Evolutionary conservation across 2,797 vertebrate genomes (phyloP), one percentile per base, ranked within the genome.

Genomic region (Fratercula arctica): DNA sequence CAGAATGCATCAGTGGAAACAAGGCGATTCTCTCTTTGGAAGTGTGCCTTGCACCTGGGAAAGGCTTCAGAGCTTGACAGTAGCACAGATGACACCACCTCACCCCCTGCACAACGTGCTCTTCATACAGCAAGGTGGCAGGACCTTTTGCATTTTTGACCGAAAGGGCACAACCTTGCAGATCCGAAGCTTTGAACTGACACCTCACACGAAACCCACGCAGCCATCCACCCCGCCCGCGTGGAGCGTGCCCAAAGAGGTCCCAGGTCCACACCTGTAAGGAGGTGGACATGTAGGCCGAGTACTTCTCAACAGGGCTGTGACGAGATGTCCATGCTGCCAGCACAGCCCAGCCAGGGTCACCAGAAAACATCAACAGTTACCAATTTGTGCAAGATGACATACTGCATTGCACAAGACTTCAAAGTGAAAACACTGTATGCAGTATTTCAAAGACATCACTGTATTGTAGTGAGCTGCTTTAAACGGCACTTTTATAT

Each of bases 261-360:
- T 43, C 53, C 26, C 13, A 31, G 26, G 33, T 43, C n/a, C 31
- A 4, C 1, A 4, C 19, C 43, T 28, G 16, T 17, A 29, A 56
- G 74, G 26, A 70, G 19, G 20, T 20, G 35, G 16, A 39, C 16
- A 11, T 14, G 26, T 37, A 46, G 0, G 1, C 9, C 7, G 16
- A 53, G 50, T 3, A 13, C 26, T 20, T n/a, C 41, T 18, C 41
- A 9, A 5, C 33, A 31, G 25, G 39, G 21, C 61, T 23, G 12
- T 57, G 31, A 72, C 0, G 3, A 76, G 29, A 39, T 1, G 0
- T 5, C 6, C 10, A 12, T 15, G 13, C 43, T 6, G 12, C 29
- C 74, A 79, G 61, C 33, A 10, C 0, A 39, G 54, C 33, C 12
- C 28, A 19, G 28, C 13, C 28, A 66, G 10, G 7, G 54, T 9